Evolutionary conservation across 1,140 invertebrate genomes (phyloP).

Genomic region (Holotrichia oblita): DNA sequence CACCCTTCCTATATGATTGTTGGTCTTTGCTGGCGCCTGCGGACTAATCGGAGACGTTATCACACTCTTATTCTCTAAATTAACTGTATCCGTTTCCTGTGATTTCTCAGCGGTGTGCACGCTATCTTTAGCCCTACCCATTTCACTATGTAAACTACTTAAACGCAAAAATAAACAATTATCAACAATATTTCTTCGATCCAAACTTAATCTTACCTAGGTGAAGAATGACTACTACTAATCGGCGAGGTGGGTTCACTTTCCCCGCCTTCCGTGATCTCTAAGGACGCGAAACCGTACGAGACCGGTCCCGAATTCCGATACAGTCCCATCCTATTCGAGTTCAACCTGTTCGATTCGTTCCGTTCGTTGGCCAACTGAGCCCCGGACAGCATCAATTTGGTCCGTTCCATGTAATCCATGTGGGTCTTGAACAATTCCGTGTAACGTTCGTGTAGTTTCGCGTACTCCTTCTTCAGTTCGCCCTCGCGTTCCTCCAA

Average conservation of each 20-base stretch:
- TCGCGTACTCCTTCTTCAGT: slow-evolving; percentile 74
- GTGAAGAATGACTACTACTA: slow-evolving; percentile 65
- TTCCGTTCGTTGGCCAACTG: slow-evolving; percentile 65
- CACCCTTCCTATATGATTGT: slow-evolving; percentile 68
- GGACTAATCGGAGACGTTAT: slow-evolving; percentile 60
- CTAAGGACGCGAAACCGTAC: slow-evolving; percentile 87
- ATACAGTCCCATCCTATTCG: slow-evolving; percentile 58
- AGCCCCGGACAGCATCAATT: slow-evolving; percentile 84
- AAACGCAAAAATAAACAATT: slow-evolving; percentile 41
- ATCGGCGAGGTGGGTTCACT: slow-evolving; percentile 67
- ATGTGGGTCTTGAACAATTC: slow-evolving; percentile 98
- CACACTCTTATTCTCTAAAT: slow-evolving; percentile 65
- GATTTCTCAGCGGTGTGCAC: slow-evolving; percentile 67
- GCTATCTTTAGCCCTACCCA: slow-evolving; percentile 60
- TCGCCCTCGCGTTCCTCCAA: slow-evolving; percentile 73
- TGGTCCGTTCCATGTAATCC: slow-evolving; percentile 98
- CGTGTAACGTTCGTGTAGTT: slow-evolving; percentile 83
- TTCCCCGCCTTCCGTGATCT: slow-evolving; percentile 69
- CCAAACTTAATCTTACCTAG: slow-evolving; percentile 52
- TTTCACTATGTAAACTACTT: slow-evolving; percentile 59
- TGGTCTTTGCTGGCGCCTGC: slow-evolving; percentile 59
- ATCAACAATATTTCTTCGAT: neutral
- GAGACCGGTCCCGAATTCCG: slow-evolving; percentile 83
- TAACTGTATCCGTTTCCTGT: slow-evolving; percentile 70
- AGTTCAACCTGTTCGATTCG: slow-evolving; percentile 54